Evolutionary conservation across 1,140 invertebrate genomes (phyloP), one percentile per base, ranked within the genome.

Genomic region (Xylocopa sonorina): DNA sequence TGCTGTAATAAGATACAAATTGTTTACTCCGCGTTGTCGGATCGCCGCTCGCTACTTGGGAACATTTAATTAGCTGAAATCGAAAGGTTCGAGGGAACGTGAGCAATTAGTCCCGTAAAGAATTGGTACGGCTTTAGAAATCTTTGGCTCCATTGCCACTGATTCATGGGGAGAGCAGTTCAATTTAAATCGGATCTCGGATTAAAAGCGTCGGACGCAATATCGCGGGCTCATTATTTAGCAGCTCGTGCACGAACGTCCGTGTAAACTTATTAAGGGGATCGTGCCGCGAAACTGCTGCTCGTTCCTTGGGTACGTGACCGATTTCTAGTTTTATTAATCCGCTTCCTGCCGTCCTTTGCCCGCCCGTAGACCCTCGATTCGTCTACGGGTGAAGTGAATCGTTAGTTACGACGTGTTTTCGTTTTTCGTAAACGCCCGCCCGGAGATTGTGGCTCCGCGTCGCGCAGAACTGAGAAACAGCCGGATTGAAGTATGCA

Each of bases 401-500:
- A 68, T 80, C 80, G 78, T 82, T 82, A 67, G 67, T 82, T 82
- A 80, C 60, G 51, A 80, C 58, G 46, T 60, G 72, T 80, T 80
- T 81, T 81, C 77, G 80, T 71, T 80, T 82, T 73, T 67, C 68
- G 68, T 62, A 38, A 41, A 18, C 34, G 21, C 9, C n/a, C 10
- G 21, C 27, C 10, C 55, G 7, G 71, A 76, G 57, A 75, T 75
- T 63, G 63, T 43, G n/a, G 43, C 43, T 24, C 27, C 3, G 68
- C 74, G 53, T 66, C 43, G 43, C 43, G 43, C 71, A 43, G 67
- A 73, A 81, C 48, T 68, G 50, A 34, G 41, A n/a, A 29, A 62
- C 53, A n/a, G 63, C n/a, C 21, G 41, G 60, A 82, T 82, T 81
- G 82, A 81, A 84, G 82, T 84, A 84, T 84, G 75, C 75, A 32